Conservation (phyloP, 2,888 invertebrate genomes). For the Drosophila birchii region DNA sequence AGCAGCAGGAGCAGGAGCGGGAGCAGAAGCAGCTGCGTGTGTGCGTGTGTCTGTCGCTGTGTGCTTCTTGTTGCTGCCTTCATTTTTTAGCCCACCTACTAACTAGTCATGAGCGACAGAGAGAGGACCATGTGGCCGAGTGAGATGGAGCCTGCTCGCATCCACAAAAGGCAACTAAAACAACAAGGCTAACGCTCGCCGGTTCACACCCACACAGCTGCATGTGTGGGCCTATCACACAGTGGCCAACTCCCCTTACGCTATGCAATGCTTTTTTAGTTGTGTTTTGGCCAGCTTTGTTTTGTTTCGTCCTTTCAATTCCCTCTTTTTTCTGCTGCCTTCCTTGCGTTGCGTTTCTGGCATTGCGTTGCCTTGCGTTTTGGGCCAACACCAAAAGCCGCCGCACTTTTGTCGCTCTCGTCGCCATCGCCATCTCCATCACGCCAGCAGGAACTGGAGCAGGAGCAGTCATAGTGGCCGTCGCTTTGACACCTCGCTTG, state of each 20-base stretch:
- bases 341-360: slow-evolving; percentile 13
- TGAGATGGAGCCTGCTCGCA: slow-evolving; percentile 4
- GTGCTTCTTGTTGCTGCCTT: slow-evolving; percentile 49
- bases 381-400: slow-evolving; percentile 71
- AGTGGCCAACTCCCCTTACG: slow-evolving; percentile 77
- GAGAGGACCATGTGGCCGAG: slow-evolving; percentile 3
- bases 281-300: slow-evolving; percentile 39
- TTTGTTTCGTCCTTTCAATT: slow-evolving; percentile 6
- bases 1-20: slow-evolving; percentile 7
- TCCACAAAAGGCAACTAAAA: slow-evolving; percentile 44
- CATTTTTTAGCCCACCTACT: slow-evolving; percentile 68
- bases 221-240: slow-evolving; percentile 69
- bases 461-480: slow-evolving; percentile 32
- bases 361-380: slow-evolving; percentile 27
- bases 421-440: slow-evolving; percentile 39
- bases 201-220: slow-evolving; percentile 43
- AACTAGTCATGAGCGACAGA: slow-evolving; percentile 56
- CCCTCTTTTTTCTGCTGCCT: neutral
- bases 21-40: slow-evolving; percentile 50
- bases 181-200: slow-evolving; percentile 49
- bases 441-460: slow-evolving; percentile 7
- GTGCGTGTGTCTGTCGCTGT: slow-evolving; percentile 28
- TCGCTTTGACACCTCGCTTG: slow-evolving; percentile 79
- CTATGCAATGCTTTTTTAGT: slow-evolving; percentile 72
- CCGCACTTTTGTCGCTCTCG: slow-evolving; percentile 69